A percentile compares a stretch with the other conserved stretches of the same genome.
These are phyloP conservation scores for Stigmatopora nigra DNA, from an alignment of 2,113 vertebrate species.

Conservation along the genomic window DNA sequence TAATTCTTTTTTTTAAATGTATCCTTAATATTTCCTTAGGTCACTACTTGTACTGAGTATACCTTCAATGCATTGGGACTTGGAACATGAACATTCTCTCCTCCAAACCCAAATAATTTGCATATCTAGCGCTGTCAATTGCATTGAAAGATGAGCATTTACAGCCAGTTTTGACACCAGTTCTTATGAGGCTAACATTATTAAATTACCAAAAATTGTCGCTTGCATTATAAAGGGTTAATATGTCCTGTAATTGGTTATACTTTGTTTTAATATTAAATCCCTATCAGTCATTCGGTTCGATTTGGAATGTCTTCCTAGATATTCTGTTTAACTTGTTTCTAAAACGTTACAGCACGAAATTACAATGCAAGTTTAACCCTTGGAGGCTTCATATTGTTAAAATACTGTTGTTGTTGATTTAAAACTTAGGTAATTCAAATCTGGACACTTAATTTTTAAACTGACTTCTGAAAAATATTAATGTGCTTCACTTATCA, in stretches of 20 bases:
- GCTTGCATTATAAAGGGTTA: not conserved
- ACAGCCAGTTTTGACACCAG: too few relatives aligned
- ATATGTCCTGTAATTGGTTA: not conserved
- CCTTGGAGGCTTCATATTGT: not conserved
- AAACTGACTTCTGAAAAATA: not conserved
- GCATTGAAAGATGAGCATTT: too few relatives aligned
- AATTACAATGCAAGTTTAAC: not conserved
- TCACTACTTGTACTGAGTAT: too few relatives aligned
- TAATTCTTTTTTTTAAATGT: not conserved
- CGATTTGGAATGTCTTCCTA: not conserved
- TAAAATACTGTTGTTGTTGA: not conserved
- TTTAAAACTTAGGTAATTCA: not conserved
- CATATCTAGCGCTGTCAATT: too few relatives aligned
- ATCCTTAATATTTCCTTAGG: not conserved
- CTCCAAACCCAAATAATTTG: too few relatives aligned
- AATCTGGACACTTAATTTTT: not conserved
- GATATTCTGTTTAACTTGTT: not conserved
- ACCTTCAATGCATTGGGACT: too few relatives aligned
- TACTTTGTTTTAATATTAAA: not conserved
- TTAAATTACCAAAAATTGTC: too few relatives aligned
- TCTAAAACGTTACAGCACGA: not conserved
- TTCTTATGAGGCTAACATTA: too few relatives aligned
- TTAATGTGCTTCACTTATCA: not conserved
- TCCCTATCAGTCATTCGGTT: not conserved
- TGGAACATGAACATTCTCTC: too few relatives aligned